Conservation (phyloP, 1,140 invertebrate species). For the Camponotus vicinus region DNA sequence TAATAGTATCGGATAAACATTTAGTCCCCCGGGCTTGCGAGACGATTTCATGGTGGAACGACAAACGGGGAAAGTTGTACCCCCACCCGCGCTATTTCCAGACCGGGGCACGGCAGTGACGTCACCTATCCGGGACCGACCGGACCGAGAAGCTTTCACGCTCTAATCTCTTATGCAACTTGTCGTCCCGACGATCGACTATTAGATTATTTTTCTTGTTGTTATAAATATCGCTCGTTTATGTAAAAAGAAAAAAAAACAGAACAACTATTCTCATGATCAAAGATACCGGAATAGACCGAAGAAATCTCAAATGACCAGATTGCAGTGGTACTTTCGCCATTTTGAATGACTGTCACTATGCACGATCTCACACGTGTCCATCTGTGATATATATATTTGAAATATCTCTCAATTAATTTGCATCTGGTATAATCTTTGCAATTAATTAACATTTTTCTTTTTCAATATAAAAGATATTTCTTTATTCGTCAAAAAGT, state of each 20-base stretch:
- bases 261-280: neutral
- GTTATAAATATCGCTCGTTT: neutral
- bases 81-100: slow-evolving; percentile 65
- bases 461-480: neutral
- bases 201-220: slow-evolving; percentile 16
- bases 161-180: slow-evolving; percentile 86
- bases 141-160: slow-evolving; percentile 83
- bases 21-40: slow-evolving; percentile 43
- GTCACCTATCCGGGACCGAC: slow-evolving; percentile 83
- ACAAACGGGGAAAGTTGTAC: slow-evolving; percentile 83
- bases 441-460: neutral
- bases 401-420: slow-evolving; percentile 5
- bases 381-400: slow-evolving; percentile 5
- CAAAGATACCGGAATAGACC: slow-evolving; percentile 5
- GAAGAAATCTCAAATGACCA: slow-evolving; percentile 34
- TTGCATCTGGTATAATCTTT: neutral
- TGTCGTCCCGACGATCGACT: slow-evolving; percentile 72
- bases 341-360: slow-evolving; percentile 56
- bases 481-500: too few relatives aligned
- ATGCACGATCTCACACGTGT: slow-evolving; percentile 28
- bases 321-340: slow-evolving; percentile 52
- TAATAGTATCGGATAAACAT: neutral
- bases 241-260: neutral
- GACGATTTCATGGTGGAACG: slow-evolving; percentile 30
- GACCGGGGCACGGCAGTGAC: slow-evolving; percentile 80